These are phyloP conservation scores for Agriopis leucophaearia DNA, from an alignment of 2,888 invertebrate genomes.

Conservation along the genomic window DNA sequence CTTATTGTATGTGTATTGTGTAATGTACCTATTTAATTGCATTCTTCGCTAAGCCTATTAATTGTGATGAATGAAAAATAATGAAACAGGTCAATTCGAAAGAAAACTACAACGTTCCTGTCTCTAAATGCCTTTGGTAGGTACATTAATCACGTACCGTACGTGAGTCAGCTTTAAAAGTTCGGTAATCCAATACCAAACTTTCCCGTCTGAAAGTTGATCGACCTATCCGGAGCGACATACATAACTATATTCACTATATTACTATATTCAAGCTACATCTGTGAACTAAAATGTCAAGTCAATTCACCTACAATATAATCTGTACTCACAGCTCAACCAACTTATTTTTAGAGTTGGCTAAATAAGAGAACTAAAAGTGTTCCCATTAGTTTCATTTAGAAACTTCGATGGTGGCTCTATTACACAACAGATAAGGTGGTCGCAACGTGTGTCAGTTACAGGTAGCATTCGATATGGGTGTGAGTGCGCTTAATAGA, in stretches of 20 bases:
- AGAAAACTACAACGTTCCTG: background rate
- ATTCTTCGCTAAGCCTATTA: no score
- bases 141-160: background rate
- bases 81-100: no score
- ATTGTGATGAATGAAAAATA: no score
- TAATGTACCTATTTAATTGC: no score
- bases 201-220: conserved; percentile 9
- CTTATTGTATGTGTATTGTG: no score
- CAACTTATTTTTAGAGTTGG: background rate
- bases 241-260: background rate
- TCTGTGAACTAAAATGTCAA: background rate
- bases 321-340: background rate
- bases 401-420: background rate
- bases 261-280: background rate
- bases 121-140: background rate
- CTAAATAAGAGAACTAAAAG: background rate
- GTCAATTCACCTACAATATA: background rate
- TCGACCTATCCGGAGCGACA: background rate
- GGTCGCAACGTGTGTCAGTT: background rate
- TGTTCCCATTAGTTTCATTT: background rate
- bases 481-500: conserved; percentile 2
- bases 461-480: background rate
- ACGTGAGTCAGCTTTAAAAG: background rate
- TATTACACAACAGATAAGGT: background rate
- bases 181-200: conserved; percentile 1